These are phyloP conservation scores for Alcis repandata DNA, from an alignment of 2,888 invertebrate species.

Conservation along the genomic window DNA sequence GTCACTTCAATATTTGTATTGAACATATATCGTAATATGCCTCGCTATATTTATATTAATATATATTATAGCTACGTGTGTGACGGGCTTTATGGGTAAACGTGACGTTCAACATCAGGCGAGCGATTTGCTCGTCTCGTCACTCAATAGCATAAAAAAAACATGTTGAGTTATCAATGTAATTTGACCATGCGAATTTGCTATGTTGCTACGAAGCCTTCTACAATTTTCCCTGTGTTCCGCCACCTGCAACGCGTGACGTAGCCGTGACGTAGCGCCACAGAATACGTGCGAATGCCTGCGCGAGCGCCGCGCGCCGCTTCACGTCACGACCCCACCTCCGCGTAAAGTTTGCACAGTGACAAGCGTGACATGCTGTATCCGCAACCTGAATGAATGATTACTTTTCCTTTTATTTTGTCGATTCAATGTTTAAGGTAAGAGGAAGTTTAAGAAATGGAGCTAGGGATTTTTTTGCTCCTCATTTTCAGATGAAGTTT, in stretches of 20 bases:
- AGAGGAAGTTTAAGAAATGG: neutral
- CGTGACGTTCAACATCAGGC: too few species aligned
- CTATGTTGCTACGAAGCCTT: neutral
- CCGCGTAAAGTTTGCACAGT: conserved; percentile 24
- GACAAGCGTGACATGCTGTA: conserved; percentile 13
- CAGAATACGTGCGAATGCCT: neutral
- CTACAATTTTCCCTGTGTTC: neutral
- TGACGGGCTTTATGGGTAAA: too few species aligned
- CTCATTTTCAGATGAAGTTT: neutral
- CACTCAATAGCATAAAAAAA: too few species aligned
- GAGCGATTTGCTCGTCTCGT: too few species aligned
- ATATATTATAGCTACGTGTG: too few species aligned
- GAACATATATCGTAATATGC: too few species aligned
- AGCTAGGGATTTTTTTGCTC: neutral
- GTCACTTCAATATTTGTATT: too few species aligned
- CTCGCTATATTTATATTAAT: too few species aligned
- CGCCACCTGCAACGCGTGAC: conserved; percentile 5
- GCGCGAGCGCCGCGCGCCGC: conserved; percentile 32
- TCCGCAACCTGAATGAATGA: conserved; percentile 12
- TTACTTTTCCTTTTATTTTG: conserved; percentile 6
- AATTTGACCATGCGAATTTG: too few species aligned
- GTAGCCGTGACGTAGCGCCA: conserved; percentile 32
- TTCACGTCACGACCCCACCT: conserved; percentile 51
- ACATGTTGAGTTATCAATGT: too few species aligned
- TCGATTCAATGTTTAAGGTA: neutral